Evolutionary conservation across 92 coral and sea anemone species (phyloP), one percentile per base, ranked within the genome.

Genomic region (Micromussa lordhowensis): DNA sequence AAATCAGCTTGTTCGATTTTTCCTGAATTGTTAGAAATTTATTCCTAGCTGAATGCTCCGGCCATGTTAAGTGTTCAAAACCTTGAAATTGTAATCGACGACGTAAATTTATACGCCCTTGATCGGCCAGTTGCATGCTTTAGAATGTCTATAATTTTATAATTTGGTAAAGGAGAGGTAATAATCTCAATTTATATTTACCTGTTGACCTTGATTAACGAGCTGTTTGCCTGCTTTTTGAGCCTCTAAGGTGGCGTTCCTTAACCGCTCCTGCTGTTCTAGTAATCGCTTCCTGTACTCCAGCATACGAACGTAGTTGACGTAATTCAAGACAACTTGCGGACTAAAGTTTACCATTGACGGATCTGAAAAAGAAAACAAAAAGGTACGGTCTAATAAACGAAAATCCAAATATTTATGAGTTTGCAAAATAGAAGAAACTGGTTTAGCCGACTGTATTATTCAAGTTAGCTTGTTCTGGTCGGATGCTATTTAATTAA

Each of bases 281-380:
- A 87, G 80, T 35, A 92, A 16, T 9, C 44, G 87, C 59, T 88
- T 90, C 16, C 87, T 69, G 21, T 79, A 77, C 61, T 75, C 71
- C 17, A 59, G 74, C 64, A 40, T 78, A 14, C 89, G 85, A 28
- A 91, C 82, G 15, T 58, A 78, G 44, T 91, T 93, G 1, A 95
- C 95, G 79, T 83, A 94, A 17, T 55, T 55, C 63, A 92, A 85
- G 17, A 91, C 94, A 5, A 87, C 88, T 75, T 88, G 88, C 0
- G 98, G 98, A 75, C 85, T 93, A 69, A 90, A 89, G 88, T 88
- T 84, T 22, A 83, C 96, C 78, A 93, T 44, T 18, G 61, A 79
- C 24, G 98, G 98, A 77, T 95, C 98, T 95, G 53, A 44, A 13
- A 66, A 66, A 1, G 10, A 66, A 66, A 66, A 66, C 9, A 1